Percentiles rank a stretch among this genome's conserved stretches.
phyloP scores from a whole-genome alignment of 92 coral and sea anemone species.

The Muricea muricata region DNA sequence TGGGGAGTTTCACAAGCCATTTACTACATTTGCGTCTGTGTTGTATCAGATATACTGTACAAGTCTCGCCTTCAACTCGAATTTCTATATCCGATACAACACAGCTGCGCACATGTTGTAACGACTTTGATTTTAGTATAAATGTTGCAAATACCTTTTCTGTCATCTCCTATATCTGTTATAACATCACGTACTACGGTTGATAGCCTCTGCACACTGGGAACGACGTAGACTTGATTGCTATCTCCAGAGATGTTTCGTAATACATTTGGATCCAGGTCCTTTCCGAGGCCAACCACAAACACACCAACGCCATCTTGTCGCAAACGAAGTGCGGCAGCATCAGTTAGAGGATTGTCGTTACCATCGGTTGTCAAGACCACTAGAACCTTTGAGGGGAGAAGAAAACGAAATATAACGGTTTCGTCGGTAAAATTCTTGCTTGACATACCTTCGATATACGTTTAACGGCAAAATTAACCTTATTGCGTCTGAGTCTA shows the following conservation, averaged over 20 bases:
- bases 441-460: neutral
- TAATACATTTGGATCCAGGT: slow-evolving; percentile 34
- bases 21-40: too few species aligned
- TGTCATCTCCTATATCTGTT: neutral
- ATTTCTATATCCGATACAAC: too few species aligned
- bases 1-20: too few species aligned
- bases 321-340: slow-evolving; percentile 51
- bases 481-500: too few species aligned
- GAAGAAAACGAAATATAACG: neutral
- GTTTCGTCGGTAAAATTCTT: neutral
- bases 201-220: neutral
- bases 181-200: neutral
- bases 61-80: too few species aligned
- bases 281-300: slow-evolving; percentile 69
- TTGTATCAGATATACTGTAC: too few species aligned
- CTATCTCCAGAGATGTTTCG: slow-evolving; percentile 27
- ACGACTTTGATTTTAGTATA: too few species aligned
- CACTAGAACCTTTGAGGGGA: slow-evolving; percentile 51
- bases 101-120: too few species aligned
- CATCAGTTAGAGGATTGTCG: slow-evolving; percentile 34
- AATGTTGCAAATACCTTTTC: slow-evolving; percentile 4
- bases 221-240: slow-evolving; percentile 27
- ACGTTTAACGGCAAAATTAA: too few species aligned
- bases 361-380: slow-evolving; percentile 70
- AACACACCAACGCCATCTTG: slow-evolving; percentile 60